Evolutionary conservation across 2,113 vertebrate species (phyloP), one percentile per base, ranked within the genome.

Genomic region (Phasianus colchicus): DNA sequence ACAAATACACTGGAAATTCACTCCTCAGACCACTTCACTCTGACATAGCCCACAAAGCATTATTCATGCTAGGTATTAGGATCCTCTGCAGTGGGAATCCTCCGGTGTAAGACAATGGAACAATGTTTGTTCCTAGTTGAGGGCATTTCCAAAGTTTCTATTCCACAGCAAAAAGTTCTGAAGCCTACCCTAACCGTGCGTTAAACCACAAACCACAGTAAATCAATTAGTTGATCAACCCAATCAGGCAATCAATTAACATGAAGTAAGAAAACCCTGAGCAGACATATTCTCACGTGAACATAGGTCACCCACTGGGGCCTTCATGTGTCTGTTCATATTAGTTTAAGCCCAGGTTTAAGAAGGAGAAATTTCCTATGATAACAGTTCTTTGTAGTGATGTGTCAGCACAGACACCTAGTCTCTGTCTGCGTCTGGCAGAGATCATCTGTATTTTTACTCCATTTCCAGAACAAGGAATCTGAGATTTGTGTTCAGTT

Each of bases 191-290:
- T 75, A 78, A 86, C 73, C 80, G 66, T n/a, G 30, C 30, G 20
- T 86, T 95, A 92, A 95, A 84, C 89, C 93, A 79, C 90, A 95
- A 88, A 86, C 88, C 93, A 88, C 77, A 90, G 73, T 78, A 92
- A 95, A 96, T 95, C 90, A 95, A 96, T 95, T 92, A 93, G 75
- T 86, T 94, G 92, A 95, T 95, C 90, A 95, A 96, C 95, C 86
- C 90, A 86, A 95, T 96, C 90, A 93, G 82, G 82, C 85, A 91
- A 95, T 96, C 95, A 95, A 97, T 96, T 94, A 97, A 95, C 94
- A 89, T 78, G 85, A 94, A 88, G 84, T 89, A 97, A 94, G 92
- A 93, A 95, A 96, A 86, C 57, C 94, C 91, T 86, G 93, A 93
- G 79, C 85, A 88, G 95, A 96, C 89, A 81, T 89, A 89, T 89